phyloP scores from a whole-genome alignment of 2,797 vertebrate species.

The Pseudochromis fuscus region DNA sequence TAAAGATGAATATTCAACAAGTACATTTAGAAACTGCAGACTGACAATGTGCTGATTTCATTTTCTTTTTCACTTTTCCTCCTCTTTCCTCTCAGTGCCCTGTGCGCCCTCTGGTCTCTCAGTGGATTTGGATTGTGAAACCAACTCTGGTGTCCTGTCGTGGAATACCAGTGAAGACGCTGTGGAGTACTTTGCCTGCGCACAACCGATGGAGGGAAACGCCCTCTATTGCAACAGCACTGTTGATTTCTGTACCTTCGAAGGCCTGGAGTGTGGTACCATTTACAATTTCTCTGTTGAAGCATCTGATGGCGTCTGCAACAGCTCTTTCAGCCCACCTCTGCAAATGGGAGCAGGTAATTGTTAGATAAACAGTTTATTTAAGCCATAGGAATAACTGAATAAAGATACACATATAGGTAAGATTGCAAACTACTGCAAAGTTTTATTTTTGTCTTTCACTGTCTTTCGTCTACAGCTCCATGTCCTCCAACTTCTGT shows the following conservation, averaged over 20 bases:
- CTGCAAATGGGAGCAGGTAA: conserved; percentile 82
- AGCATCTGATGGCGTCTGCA: conserved; percentile 80
- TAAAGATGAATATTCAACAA: not conserved
- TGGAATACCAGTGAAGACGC: conserved; percentile 78
- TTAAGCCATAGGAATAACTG: not conserved
- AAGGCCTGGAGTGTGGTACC: conserved; percentile 77
- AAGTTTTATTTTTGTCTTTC: too few species aligned
- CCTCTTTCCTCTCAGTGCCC: conserved; percentile 74
- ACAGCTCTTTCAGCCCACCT: conserved; percentile 73
- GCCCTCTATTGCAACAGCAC: conserved; percentile 68
- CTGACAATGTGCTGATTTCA: not conserved
- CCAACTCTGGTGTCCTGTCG: conserved; percentile 72
- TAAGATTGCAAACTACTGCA: too few species aligned
- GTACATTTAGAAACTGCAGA: not conserved
- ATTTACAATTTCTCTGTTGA: conserved; percentile 83
- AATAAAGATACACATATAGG: not conserved
- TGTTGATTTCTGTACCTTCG: conserved; percentile 71
- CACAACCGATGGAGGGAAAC: conserved; percentile 45
- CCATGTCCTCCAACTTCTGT: conserved; percentile 74
- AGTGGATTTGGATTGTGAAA: conserved; percentile 77
- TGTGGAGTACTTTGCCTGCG: conserved; percentile 71
- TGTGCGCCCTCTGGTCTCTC: conserved; percentile 75
- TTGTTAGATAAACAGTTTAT: not conserved
- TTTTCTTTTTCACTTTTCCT: not conserved
- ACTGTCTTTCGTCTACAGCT: conserved; percentile 50